A percentile compares a stretch with the other conserved stretches of the same genome.
Conservation (phyloP, 2,888 invertebrate genomes). For the Andricus curvator region DNA sequence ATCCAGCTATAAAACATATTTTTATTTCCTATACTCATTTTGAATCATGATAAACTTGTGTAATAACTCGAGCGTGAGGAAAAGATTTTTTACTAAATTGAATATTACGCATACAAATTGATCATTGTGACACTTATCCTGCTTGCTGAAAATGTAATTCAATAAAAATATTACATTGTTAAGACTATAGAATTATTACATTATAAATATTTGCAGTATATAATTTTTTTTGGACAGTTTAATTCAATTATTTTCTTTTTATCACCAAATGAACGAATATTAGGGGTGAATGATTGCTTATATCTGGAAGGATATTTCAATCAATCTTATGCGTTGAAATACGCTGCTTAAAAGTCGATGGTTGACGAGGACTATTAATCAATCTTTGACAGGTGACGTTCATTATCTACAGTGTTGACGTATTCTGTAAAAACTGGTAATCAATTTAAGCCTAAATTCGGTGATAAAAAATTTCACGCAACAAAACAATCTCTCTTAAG, state of each 20-base stretch:
- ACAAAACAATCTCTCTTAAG: no score
- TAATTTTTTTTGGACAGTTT: no score
- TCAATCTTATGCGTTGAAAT: neutral
- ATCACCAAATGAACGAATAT: neutral
- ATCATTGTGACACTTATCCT: neutral
- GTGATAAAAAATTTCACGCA: no score
- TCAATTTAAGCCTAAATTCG: no score
- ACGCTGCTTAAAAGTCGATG: neutral
- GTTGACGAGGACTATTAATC: neutral
- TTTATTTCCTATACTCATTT: neutral
- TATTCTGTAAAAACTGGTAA: neutral
- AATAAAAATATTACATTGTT: neutral
- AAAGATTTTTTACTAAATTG: neutral
- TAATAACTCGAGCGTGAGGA: neutral
- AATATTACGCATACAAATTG: neutral
- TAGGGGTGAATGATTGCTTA: neutral
- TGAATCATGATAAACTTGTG: neutral
- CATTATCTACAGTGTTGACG: neutral
- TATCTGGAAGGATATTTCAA: slow-evolving; percentile 1
- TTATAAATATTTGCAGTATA: no score
- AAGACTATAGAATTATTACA: no score
- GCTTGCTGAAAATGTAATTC: neutral
- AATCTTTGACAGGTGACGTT: neutral
- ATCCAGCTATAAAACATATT: neutral
- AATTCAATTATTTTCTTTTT: neutral